Evolutionary conservation across 2,113 vertebrate genomes (phyloP).

Genomic region (Chionomys nivalis): DNA sequence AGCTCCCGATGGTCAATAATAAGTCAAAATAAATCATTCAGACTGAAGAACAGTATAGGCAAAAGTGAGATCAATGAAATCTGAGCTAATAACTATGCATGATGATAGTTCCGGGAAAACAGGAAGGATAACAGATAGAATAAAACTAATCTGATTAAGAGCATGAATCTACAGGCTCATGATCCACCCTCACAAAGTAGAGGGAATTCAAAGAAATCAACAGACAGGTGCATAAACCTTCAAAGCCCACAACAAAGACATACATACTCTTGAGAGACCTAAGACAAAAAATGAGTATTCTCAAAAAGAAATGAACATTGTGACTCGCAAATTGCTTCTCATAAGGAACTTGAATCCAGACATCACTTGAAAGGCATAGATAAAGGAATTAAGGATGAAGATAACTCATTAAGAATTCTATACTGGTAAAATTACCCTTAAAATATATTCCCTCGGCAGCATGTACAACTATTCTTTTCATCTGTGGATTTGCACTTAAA

Average conservation of each 20-base stretch:
- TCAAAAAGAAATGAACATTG: neutral
- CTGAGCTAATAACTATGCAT: neutral
- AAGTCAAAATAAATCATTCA: neutral
- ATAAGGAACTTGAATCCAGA: neutral
- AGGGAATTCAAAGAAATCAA: neutral
- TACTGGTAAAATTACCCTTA: neutral
- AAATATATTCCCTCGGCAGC: neutral
- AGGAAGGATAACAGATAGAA: neutral
- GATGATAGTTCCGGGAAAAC: neutral
- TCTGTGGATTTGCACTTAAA: neutral
- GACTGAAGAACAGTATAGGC: neutral
- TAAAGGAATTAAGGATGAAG: neutral
- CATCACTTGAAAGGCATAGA: neutral
- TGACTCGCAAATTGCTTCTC: neutral
- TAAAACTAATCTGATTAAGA: neutral
- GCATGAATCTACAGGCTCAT: neutral
- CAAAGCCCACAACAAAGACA: neutral
- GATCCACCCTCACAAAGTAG: neutral
- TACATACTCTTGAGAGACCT: neutral
- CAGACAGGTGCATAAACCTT: neutral
- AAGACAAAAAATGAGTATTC: neutral
- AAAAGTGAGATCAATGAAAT: neutral
- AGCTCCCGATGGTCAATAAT: neutral
- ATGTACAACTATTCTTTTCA: neutral
- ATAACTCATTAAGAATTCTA: neutral